Conservation (phyloP, 2,888 invertebrate genomes). For the Machimus rusticus region DNA sequence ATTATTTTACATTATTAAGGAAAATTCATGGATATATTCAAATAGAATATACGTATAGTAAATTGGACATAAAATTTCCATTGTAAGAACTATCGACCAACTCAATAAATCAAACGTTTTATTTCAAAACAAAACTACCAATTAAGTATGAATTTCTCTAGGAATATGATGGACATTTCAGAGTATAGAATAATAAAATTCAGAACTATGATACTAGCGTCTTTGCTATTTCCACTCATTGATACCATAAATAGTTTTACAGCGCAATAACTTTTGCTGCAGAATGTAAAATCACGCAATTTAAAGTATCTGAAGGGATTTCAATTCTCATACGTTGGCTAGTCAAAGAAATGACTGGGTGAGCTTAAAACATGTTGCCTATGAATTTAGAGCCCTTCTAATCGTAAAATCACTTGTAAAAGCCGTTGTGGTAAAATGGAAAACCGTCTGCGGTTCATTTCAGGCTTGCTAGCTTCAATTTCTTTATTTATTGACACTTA, state of each 20-base stretch:
- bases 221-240: not conserved
- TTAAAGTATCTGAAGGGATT: not conserved
- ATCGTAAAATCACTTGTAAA: not conserved
- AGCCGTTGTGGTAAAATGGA: not conserved
- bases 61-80: not conserved
- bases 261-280: not conserved
- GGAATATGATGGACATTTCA: not conserved
- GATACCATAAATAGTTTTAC: not conserved
- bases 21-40: not conserved
- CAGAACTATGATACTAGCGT: not conserved
- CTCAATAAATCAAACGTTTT: not conserved
- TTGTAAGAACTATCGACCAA: not conserved
- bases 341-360: not conserved
- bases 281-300: not conserved
- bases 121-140: not conserved
- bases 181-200: not conserved
- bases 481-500: not conserved
- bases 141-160: not conserved
- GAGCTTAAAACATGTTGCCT: not conserved
- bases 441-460: not conserved
- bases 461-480: not conserved
- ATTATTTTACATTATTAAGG: not conserved
- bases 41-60: not conserved
- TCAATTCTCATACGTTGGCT: not conserved
- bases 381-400: not conserved